phyloP scores from a whole-genome alignment of 1,140 invertebrate species.

The Rhopalosiphum padi region DNA sequence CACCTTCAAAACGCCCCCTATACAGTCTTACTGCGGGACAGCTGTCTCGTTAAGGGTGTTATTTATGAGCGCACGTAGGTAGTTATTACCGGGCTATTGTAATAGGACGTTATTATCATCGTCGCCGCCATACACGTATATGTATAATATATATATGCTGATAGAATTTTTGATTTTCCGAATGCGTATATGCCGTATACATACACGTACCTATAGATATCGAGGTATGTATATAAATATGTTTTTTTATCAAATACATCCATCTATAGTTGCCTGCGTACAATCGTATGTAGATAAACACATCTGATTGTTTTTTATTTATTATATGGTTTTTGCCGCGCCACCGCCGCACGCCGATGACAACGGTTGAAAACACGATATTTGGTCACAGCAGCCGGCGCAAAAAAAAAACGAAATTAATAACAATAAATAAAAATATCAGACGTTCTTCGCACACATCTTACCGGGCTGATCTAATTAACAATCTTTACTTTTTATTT shows the following conservation, averaged over 20 bases:
- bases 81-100: conserved; percentile 54
- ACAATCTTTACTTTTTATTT: conserved; percentile 8
- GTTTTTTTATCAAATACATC: conserved; percentile 25
- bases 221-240: conserved; percentile 7
- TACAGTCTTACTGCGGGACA: conserved; percentile 37
- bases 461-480: background rate
- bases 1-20: conserved; percentile 47
- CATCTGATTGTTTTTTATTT: conserved; percentile 34
- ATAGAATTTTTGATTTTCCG: conserved; percentile 10
- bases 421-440: conserved; percentile 4
- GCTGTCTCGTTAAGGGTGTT: conserved; percentile 58
- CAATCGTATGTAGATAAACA: background rate
- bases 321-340: background rate
- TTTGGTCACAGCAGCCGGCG: conserved; percentile 4
- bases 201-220: background rate
- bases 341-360: background rate
- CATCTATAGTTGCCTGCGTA: conserved; percentile 23
- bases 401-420: background rate
- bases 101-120: conserved; percentile 53
- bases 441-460: background rate
- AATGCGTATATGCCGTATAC: background rate
- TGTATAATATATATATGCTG: background rate
- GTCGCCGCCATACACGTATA: background rate
- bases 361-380: background rate
- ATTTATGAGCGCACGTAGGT: conserved; percentile 52